A percentile compares a stretch with the other conserved stretches of the same genome.
phyloP scores from a whole-genome alignment of 2,888 invertebrate genomes.

The Resseliella maxima region DNA sequence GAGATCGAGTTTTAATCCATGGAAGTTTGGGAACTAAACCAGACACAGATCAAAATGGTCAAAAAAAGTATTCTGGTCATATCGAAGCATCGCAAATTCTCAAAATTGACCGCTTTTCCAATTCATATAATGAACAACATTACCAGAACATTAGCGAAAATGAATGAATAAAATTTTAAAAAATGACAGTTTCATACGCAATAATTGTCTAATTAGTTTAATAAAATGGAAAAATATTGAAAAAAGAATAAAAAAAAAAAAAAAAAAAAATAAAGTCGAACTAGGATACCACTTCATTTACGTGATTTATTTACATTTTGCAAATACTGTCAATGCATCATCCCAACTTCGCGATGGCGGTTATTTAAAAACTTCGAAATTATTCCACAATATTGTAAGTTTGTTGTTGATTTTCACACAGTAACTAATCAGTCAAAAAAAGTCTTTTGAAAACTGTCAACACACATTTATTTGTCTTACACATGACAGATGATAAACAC shows the following conservation, averaged over 20 bases:
- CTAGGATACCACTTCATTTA: too few species aligned
- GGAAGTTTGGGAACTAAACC: neutral
- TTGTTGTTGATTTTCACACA: neutral
- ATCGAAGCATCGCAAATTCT: neutral
- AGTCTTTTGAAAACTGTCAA: conserved; percentile 6
- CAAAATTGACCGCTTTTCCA: neutral
- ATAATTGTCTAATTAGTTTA: too few species aligned
- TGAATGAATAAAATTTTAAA: neutral
- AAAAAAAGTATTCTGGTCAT: neutral
- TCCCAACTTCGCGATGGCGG: too few species aligned
- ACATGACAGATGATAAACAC: too few species aligned
- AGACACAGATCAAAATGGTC: neutral
- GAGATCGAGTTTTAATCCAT: neutral
- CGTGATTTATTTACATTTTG: too few species aligned
- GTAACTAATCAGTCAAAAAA: neutral
- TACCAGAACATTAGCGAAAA: neutral
- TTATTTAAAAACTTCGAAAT: too few species aligned
- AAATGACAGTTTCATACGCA: neutral
- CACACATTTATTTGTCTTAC: too few species aligned
- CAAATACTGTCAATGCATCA: too few species aligned
- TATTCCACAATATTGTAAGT: too few species aligned
- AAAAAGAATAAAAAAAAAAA: too few species aligned
- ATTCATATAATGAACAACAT: neutral
- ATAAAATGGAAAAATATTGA: too few species aligned
- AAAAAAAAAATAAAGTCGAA: too few species aligned